Conservation (phyloP, 2,113 vertebrate species). For the Tichodroma muraria region DNA sequence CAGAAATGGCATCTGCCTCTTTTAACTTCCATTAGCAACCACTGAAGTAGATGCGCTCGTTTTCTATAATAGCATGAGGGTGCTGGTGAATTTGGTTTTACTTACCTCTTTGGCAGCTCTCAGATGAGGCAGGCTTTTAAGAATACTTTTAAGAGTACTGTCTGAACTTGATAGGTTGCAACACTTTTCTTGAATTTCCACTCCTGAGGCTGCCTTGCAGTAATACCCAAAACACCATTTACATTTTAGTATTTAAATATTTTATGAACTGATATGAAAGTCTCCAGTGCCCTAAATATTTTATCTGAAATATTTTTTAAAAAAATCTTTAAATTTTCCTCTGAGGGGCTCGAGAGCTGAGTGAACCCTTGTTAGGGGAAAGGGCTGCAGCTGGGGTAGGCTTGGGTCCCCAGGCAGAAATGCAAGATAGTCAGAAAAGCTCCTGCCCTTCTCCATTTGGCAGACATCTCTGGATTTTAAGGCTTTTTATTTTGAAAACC, state of each 20-base stretch:
- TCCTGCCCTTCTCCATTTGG: neutral
- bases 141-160: neutral
- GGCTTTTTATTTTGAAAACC: neutral
- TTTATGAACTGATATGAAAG: neutral
- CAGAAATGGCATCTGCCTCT: neutral
- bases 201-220: neutral
- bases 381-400: neutral
- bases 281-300: conserved; percentile 42
- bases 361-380: neutral
- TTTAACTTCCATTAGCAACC: neutral
- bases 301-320: neutral
- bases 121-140: neutral
- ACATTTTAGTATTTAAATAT: conserved; percentile 10
- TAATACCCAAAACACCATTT: conserved; percentile 21
- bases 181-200: neutral
- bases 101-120: neutral
- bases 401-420: neutral
- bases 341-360: neutral
- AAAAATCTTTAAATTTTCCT: conserved; percentile 2
- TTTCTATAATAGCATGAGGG: neutral
- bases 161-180: neutral
- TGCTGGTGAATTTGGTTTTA: neutral
- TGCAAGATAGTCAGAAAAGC: neutral
- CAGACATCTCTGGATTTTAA: neutral
- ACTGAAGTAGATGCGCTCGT: neutral